These are phyloP conservation scores for Cheilosia vulpina DNA, from an alignment of 2,888 invertebrate species.

Conservation along the genomic window DNA sequence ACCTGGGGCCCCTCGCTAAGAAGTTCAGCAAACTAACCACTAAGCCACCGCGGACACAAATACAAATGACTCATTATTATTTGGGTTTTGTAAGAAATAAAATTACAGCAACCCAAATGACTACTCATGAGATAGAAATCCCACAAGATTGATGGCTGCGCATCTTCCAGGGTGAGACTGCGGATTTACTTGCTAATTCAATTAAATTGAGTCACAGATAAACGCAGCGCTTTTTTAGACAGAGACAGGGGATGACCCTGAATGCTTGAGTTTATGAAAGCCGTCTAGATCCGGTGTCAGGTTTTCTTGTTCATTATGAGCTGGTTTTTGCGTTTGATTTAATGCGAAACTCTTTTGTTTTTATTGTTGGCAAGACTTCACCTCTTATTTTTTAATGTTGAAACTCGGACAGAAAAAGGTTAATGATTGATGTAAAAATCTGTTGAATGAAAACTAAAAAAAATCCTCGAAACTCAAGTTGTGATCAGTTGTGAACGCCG, in stretches of 20 bases:
- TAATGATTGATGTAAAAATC: too few relatives aligned
- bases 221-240: neutral
- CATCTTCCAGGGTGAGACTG: neutral
- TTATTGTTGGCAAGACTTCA: neutral
- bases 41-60: too few relatives aligned
- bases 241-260: neutral
- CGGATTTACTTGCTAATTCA: neutral
- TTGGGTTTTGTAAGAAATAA: too few relatives aligned
- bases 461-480: too few relatives aligned
- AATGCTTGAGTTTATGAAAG: neutral
- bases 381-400: neutral
- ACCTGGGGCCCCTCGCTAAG: too few relatives aligned
- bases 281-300: neutral
- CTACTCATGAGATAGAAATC: too few relatives aligned
- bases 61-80: neutral
- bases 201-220: neutral
- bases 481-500: too few relatives aligned
- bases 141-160: neutral
- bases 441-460: too few relatives aligned
- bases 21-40: too few relatives aligned
- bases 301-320: neutral
- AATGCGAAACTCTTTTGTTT: neutral
- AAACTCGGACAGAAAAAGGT: neutral
- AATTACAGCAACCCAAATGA: too few relatives aligned
- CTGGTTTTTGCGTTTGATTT: neutral